Evolutionary conservation across 1,140 invertebrate species (phyloP), one percentile per base, ranked within the genome.

Genomic region (Drosophila varians): DNA sequence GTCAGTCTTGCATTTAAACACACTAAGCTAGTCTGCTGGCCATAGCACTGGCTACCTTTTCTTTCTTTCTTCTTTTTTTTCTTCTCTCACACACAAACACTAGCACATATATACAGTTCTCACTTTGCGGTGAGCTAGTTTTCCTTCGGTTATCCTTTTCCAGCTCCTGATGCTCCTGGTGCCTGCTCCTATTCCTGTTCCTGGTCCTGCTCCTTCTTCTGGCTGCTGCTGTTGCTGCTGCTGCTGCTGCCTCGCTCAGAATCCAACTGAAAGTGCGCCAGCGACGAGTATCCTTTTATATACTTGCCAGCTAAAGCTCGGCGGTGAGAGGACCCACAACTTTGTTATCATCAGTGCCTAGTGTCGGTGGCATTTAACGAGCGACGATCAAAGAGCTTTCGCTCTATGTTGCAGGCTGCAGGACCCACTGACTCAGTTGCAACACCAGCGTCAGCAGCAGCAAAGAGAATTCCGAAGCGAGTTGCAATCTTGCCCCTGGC

Each of bases 251-350:
- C 83, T 82, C 83, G 77, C 77, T 88, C 83, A 74, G 83, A 87
- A 82, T 87, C 82, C 82, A 88, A 82, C 82, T 87, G 83, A 88
- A 87, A 87, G 65, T 75, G 62, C 56, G 70, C 70, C 60, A 72
- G 43, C 74, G 68, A 65, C 74, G 65, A 80, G 60, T 83, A 87
- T 88, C 82, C 82, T 83, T 86, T 87, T 87, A 84, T 88, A 86
- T 73, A 54, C 53, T 60, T 31, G 43, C 53, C 46, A 58, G 65
- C 53, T 57, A 70, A 48, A 71, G 76, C 77, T 78, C 60, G 61
- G 36, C 23, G 31, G 36, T 49, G 61, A 66, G 64, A 65, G 48
- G 11, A 14, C 57, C 61, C 60, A 31, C 47, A 64, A 77, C 70
- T 74, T 74, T 79, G 70, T 79, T 79, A 79, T 79, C 76, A 79